Percentiles rank a stretch among this genome's conserved stretches.
phyloP scores from a whole-genome alignment of 2,797 vertebrate genomes.

The Arvicola amphibius region DNA sequence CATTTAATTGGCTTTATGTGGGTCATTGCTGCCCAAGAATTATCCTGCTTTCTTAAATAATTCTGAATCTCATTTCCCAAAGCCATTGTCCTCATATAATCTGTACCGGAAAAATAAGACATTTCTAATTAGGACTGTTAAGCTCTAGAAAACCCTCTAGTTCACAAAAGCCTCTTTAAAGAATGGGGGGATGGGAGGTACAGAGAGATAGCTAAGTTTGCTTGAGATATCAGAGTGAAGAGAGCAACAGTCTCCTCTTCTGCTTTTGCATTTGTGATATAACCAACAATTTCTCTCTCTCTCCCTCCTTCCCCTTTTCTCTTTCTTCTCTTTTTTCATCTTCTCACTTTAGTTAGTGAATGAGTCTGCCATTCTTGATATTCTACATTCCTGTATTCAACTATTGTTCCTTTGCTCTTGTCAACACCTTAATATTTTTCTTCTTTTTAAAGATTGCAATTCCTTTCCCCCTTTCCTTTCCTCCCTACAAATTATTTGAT shows the following conservation, averaged over 20 bases:
- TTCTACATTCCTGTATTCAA: background rate
- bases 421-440: background rate
- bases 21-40: conserved; percentile 37
- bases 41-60: conserved; percentile 72
- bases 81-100: conserved; percentile 38
- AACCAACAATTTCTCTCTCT: too few species aligned
- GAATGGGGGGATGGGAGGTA: background rate
- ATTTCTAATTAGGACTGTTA: conserved; percentile 51
- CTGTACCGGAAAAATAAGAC: conserved; percentile 54
- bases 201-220: background rate
- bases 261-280: background rate
- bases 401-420: background rate
- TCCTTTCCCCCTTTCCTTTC: background rate
- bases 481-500: background rate
- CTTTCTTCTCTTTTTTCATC: background rate
- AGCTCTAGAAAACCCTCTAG: conserved; percentile 25
- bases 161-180: conserved; percentile 7
- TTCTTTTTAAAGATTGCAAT: background rate
- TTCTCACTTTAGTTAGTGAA: background rate
- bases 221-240: background rate
- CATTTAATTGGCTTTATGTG: conserved; percentile 63
- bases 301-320: background rate
- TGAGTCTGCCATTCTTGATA: background rate
- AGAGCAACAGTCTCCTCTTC: background rate
- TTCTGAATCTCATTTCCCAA: conserved; percentile 73